Base-by-base conservation (phyloP, 2,797 vertebrate genomes). In the Percopsis omiscomaycus region DNA sequence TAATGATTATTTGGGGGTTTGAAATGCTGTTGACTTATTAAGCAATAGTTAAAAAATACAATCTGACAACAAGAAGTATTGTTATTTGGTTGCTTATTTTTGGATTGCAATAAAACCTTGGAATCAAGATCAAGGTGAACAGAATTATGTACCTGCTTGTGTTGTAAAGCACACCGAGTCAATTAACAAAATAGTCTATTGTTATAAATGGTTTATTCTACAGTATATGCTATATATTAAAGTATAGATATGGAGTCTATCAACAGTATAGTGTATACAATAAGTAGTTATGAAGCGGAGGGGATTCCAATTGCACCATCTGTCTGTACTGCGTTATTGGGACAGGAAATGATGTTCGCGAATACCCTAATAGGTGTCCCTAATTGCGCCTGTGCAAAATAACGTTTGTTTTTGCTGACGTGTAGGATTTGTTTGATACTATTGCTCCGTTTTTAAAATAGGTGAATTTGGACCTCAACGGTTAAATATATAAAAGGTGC, bases 301-400 rank as follows among this genome's bases (percentile, higher is more conserved):
- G 3, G 22, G 22, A 22, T 22, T 22, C 22, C 22, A 22, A 22
- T 22, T 22, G 22, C 22, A 22, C 22, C 22, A 22, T 22, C 22
- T 22, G 22, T 22, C 22, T 58, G 13, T 8, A 30, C 81, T 87
- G 86, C 88, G 82, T 75, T 86, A 69, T 71, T 77, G 79, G 81
- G 81, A 81, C 86, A 81, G 88, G 79, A 82, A 75, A 65, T 85
- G 87, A 86, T 76, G 72, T 51, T 56, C 85, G 60, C 61, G 73
- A 89, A 89, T 54, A 74, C 77, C 29, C 68, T 13, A 14, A 68
- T 83, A 89, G 88, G 73, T 84, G 88, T 27, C 86, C 70, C 5
- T 29, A 6, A 69, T 52, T 70, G 76, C 79, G 89, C 89, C 88
- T 90, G 89, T 78, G 59, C 74, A 77, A 71, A 89, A 84, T 47